Evolutionary conservation across 2,888 invertebrate genomes (phyloP), one percentile per base, ranked within the genome.

Genomic region (Notodonta dromedarius): DNA sequence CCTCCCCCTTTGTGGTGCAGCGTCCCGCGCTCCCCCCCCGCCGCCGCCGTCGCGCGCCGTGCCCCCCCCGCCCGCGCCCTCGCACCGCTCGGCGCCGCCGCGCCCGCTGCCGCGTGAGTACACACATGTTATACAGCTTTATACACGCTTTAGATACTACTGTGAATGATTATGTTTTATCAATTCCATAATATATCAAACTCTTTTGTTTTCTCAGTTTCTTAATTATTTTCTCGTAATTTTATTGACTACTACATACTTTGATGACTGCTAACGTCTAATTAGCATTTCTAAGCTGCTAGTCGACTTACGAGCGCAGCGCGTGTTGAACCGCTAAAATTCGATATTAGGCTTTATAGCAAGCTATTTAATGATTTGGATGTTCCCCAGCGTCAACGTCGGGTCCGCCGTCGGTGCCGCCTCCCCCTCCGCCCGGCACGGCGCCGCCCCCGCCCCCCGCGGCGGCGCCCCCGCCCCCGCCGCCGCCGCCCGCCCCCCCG

Each of bases 11-110:
- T 62, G 12, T 56, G 32, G 11, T 59, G 12, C 70, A 87, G 91
- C 90, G 60, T 88, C 89, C 63, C 94, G 91, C 53, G 91, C 94
- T 53, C 94, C 95, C 51, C 95, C 95, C 8, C 95, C 95, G 66
- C 94, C 95, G 40, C 95, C 95, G 16, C 44, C 56, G 4, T 12
- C 44, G 12, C n/a, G 91, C 95, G 76, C 94, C 95, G 87, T 93
- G 53, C 92, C 93, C 32, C 89, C 91, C 6, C 85, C 91, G 56
- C 89, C 93, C 52, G 89, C 89, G 42, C 89, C 85, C 61, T 82
- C 85, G 58, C 73, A 81, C 39, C 77, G 91, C 57, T 82, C 68
- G 14, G 67, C 82, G 74, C 90, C 77, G 71, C 91, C 75, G 94
- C 95, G 91, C 71, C 95, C 76, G 84, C 94, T 77, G 91, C 95